Percentiles rank a stretch among this genome's conserved stretches.
phyloP scores from a whole-genome alignment of 2,797 vertebrate species.

The Lepus oiostolus region DNA sequence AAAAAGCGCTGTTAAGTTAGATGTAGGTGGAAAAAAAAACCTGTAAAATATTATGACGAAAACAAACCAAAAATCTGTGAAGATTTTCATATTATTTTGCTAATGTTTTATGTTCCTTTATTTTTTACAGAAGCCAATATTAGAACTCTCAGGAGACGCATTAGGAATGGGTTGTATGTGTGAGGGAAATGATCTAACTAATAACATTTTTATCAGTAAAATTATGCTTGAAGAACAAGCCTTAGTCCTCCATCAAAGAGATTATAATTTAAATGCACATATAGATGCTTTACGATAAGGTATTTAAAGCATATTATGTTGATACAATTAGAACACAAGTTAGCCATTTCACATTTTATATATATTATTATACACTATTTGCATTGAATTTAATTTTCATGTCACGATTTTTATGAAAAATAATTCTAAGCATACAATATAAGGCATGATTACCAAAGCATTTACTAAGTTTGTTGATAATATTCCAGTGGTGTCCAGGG shows the following conservation, averaged over 20 bases:
- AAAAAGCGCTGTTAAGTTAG: not conserved
- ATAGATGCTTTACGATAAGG: not conserved
- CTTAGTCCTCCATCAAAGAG: not conserved
- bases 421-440: slow-evolving; percentile 29
- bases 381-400: slow-evolving; percentile 34
- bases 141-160: slow-evolving; percentile 1
- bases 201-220: slow-evolving; percentile 9
- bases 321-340: slow-evolving; percentile 19
- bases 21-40: not conserved
- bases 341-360: not conserved
- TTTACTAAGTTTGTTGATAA: slow-evolving; percentile 23
- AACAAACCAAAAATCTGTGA: slow-evolving; percentile 1
- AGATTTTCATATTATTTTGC: not conserved
- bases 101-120: not conserved
- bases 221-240: not conserved
- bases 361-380: not conserved
- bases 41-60: slow-evolving; percentile 5
- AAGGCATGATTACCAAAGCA: slow-evolving; percentile 39
- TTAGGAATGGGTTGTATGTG: not conserved
- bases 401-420: slow-evolving; percentile 44
- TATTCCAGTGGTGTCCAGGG: not conserved
- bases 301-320: not conserved
- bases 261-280: slow-evolving; percentile 8
- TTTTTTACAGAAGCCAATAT: not conserved
- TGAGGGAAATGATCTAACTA: not conserved